Percentiles rank a stretch among this genome's conserved stretches.
Conservation (phyloP, 1,140 invertebrate species). For the Mycetomoellerius zeteki region DNA sequence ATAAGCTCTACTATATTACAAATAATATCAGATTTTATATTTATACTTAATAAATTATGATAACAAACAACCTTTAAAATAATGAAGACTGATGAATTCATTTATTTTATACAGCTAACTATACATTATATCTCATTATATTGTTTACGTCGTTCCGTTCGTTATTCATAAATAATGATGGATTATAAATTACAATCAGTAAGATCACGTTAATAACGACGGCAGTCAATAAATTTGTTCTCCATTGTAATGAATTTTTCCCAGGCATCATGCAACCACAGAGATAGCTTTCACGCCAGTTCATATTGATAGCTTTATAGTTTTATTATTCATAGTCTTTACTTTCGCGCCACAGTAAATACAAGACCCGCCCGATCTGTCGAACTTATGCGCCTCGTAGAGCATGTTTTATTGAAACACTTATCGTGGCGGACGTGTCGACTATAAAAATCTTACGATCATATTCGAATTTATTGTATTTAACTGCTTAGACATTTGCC, state of each 20-base stretch:
- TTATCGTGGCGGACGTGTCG: constrained; percentile 74
- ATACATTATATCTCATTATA: neutral
- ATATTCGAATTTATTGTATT: constrained; percentile 72
- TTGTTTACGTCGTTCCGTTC: neutral
- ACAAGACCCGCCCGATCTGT: constrained; percentile 47
- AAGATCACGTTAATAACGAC: constrained; percentile 27
- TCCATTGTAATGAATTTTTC: constrained; percentile 53
- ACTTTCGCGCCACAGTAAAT: constrained; percentile 74
- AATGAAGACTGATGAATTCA: neutral
- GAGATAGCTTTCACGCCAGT: constrained; percentile 62
- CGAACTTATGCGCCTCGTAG: constrained; percentile 69
- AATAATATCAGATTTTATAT: constrained; percentile 12
- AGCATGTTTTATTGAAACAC: constrained; percentile 79
- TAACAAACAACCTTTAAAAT: neutral
- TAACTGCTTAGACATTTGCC: constrained; percentile 39
- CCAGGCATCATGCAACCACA: constrained; percentile 32
- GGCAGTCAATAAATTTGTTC: constrained; percentile 66
- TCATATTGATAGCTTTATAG: constrained; percentile 59
- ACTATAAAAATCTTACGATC: constrained; percentile 73
- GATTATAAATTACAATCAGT: constrained; percentile 28
- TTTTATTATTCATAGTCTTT: constrained; percentile 72
- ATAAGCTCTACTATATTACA: neutral
- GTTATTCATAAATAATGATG: constrained; percentile 16
- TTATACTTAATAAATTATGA: constrained; percentile 15
- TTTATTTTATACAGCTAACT: neutral